These are phyloP conservation scores for Chloroceryle amazona DNA, from an alignment of 2,797 vertebrate species.

Conservation along the genomic window DNA sequence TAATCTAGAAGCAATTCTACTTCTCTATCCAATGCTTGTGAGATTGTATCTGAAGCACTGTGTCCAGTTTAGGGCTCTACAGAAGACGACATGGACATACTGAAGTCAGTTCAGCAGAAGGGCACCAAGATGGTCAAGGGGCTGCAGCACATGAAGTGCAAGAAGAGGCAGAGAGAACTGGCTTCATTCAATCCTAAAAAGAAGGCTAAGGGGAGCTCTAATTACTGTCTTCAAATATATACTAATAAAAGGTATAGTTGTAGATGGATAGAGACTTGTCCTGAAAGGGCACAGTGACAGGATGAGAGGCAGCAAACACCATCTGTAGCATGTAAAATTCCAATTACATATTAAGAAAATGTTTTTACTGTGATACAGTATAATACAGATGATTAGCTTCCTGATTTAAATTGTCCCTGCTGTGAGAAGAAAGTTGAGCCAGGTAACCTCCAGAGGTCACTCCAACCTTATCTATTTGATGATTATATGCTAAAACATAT, in stretches of 20 bases:
- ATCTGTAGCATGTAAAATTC: neutral
- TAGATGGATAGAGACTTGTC: neutral
- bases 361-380: neutral
- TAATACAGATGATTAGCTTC: neutral
- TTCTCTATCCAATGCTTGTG: neutral
- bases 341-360: neutral
- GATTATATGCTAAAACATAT: neutral
- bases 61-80: neutral
- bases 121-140: neutral
- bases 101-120: neutral
- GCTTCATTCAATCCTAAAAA: neutral
- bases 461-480: conserved; percentile 29
- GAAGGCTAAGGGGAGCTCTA: neutral
- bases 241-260: neutral
- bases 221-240: neutral
- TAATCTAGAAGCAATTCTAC: neutral
- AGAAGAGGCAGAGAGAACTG: neutral
- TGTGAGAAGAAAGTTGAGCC: neutral
- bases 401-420: neutral
- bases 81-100: neutral
- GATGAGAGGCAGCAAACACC: neutral
- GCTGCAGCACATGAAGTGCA: neutral
- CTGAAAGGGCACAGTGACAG: neutral
- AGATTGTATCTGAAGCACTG: neutral
- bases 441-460: conserved; percentile 50